A percentile compares a stretch with the other conserved stretches of the same genome.
phyloP scores from a whole-genome alignment of 2,797 vertebrate species.

The Alcedo quadribrachys region DNA sequence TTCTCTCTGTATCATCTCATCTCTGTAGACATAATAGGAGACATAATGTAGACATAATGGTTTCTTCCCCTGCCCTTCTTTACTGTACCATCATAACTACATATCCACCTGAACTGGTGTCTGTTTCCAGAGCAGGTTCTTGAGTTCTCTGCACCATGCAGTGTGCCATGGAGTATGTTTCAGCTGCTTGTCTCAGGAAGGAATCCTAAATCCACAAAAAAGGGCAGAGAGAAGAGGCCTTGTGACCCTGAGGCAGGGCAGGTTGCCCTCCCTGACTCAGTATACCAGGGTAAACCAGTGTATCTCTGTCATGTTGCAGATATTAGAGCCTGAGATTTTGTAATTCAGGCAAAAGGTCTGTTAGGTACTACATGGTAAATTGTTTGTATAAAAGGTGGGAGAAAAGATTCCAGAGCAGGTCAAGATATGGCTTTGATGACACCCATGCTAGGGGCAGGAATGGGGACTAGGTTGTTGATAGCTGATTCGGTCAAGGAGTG shows the following conservation, averaged over 20 bases:
- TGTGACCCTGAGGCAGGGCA: neutral
- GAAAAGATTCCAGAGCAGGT: neutral
- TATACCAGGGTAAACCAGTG: neutral
- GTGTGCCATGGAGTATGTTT: neutral
- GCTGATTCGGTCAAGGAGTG: neutral
- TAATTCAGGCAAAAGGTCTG: neutral
- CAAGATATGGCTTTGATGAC: accelerated
- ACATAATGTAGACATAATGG: neutral
- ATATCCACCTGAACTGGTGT: neutral
- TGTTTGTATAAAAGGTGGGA: neutral
- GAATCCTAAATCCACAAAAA: neutral
- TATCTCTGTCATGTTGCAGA: neutral
- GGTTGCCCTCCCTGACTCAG: neutral
- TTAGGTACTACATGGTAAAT: neutral
- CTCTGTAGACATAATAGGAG: neutral
- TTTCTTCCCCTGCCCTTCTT: neutral
- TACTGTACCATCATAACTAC: neutral
- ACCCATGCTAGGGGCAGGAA: neutral
- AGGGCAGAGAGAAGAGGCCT: neutral
- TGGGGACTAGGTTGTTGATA: neutral
- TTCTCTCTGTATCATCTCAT: neutral
- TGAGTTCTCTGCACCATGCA: neutral
- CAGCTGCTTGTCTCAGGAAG: neutral
- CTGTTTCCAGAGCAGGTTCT: neutral
- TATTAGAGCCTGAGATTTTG: neutral